Conservation (phyloP, 2,888 invertebrate genomes). For the Theretra japonica region DNA sequence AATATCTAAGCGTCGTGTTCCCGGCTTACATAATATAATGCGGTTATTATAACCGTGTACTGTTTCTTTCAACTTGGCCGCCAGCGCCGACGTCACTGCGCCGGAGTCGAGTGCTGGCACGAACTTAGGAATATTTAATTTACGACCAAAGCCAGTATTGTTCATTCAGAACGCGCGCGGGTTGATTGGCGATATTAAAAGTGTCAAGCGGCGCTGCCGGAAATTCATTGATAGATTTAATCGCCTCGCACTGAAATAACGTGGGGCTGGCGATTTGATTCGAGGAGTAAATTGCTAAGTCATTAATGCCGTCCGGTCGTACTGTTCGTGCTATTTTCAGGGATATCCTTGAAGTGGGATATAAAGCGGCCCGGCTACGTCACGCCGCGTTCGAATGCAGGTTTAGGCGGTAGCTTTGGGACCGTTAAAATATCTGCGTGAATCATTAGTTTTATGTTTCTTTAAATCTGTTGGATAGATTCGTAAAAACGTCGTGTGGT, state of each 20-base stretch:
- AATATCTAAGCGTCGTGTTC: conserved; percentile 39
- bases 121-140: conserved; percentile 74
- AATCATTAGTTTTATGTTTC: conserved; percentile 7
- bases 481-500: not conserved
- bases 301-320: conserved; percentile 82
- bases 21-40: conserved; percentile 41
- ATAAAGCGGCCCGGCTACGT: conserved; percentile 57
- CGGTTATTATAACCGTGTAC: conserved; percentile 42
- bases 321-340: conserved; percentile 70
- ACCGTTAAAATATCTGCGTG: conserved; percentile 22
- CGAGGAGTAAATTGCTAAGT: conserved; percentile 78
- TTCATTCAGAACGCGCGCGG: conserved; percentile 76
- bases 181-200: conserved; percentile 82
- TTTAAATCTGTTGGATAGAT: conserved; percentile 2
- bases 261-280: conserved; percentile 71
- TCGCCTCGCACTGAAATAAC: conserved; percentile 77
- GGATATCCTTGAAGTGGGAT: conserved; percentile 63
- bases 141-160: conserved; percentile 77
- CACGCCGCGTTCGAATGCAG: conserved; percentile 38
- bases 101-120: conserved; percentile 54
- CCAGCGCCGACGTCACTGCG: conserved; percentile 39
- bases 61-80: conserved; percentile 46
- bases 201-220: conserved; percentile 81
- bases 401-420: conserved; percentile 18
- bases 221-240: conserved; percentile 85